Base-by-base conservation (phyloP, 2,888 invertebrate species). In the Apantesis nais region DNA sequence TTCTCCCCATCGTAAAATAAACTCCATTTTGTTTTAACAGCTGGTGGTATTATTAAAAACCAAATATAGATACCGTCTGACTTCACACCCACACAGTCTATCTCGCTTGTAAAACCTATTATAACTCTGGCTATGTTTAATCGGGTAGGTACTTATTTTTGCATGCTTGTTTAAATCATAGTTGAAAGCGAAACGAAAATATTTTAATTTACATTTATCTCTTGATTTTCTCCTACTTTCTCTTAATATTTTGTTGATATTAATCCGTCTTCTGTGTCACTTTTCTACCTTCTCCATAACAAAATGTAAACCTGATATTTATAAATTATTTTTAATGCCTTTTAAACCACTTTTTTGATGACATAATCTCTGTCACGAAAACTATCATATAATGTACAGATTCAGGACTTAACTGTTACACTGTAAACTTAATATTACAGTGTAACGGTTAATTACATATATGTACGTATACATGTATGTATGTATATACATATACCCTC, bases 51-150 rank as follows among this genome's bases (percentile, higher is more conserved):
- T 80, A 82, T 82, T 78, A 74, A 70, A 71, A 71, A 66, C 71
- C n/a, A 80, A 76, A 73, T 71, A 48, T 73, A 73, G 66, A 72
- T 66, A 71, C 31, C 73, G 77, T 72, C 78, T 77, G 80, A 77
- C 78, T 72, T 72, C 62, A 62, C 61, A 62, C 58, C 55, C 66
- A 66, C 66, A 44, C 70, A 55, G 73, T 71, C 68, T 80, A 66
- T 34, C 31, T 71, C 67, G 7, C 31, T 69, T 74, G 61, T 58
- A 63, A 55, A 78, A 41, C 61, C 61, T 19, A 4, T 2, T 61
- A 39, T 65, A 14, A 29, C 4, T 55, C 16, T 58, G 29, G 7
- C n/a, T 11, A 68, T 64, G 62, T 31, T 68, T 37, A 19, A 48
- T 11, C 48, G 34, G 34, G 34, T 19, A 25, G 34, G 34, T 19